Evolutionary conservation across 1,140 invertebrate genomes (phyloP).

Genomic region (Meteorus sp.): DNA sequence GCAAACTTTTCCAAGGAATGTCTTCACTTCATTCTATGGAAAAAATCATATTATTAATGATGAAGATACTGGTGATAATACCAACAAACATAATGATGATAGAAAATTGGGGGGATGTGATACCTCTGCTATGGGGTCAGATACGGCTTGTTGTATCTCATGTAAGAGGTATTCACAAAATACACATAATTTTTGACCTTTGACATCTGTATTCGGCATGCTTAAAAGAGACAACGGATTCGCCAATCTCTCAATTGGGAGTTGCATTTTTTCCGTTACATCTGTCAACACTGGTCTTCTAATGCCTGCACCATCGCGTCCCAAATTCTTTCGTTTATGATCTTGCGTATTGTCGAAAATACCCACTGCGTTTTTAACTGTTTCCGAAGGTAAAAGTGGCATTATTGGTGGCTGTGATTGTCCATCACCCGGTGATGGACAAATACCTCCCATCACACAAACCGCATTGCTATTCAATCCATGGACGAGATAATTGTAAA

Average conservation of each 20-base stretch:
- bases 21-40: constrained; percentile 65
- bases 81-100: constrained; percentile 10
- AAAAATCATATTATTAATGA: constrained; percentile 21
- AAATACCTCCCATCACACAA: constrained; percentile 74
- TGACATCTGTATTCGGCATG: constrained; percentile 31
- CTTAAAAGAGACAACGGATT: constrained; percentile 11
- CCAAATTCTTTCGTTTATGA: constrained; percentile 23
- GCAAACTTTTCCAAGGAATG: constrained; percentile 70
- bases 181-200: constrained; percentile 65
- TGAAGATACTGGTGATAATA: constrained; percentile 25
- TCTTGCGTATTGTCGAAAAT: constrained; percentile 44
- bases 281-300: constrained; percentile 39
- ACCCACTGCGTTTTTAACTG: constrained; percentile 47
- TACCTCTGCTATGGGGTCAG: constrained; percentile 69
- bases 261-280: constrained; percentile 56
- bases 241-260: constrained; percentile 69
- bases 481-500: constrained; percentile 73
- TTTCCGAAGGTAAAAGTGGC: constrained; percentile 58
- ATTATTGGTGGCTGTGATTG: constrained; percentile 52
- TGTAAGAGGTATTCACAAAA: constrained; percentile 84
- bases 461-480: constrained; percentile 69
- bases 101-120: constrained; percentile 5
- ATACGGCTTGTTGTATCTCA: constrained; percentile 74
- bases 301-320: constrained; percentile 26
- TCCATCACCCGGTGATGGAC: constrained; percentile 52